These are phyloP conservation scores for Umimayanthus chanpuru DNA, from an alignment of 92 coral and sea anemone genomes.

Conservation along the genomic window DNA sequence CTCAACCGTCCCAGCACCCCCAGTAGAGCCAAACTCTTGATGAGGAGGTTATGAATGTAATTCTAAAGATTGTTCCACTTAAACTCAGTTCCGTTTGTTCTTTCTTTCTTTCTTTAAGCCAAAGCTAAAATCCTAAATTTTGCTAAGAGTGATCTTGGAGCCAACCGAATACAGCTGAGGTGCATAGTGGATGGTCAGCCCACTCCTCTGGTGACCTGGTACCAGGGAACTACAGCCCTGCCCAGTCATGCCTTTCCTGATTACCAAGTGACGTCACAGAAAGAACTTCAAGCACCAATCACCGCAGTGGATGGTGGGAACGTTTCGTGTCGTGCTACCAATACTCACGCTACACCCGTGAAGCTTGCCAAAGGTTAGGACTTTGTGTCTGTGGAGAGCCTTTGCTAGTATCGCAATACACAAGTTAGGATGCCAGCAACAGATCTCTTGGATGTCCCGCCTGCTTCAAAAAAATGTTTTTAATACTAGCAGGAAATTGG, in stretches of 20 bases:
- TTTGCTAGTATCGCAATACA: not conserved
- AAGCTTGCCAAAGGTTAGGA: slow-evolving; percentile 74
- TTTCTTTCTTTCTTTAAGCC: slow-evolving; percentile 49
- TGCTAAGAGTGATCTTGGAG: slow-evolving; percentile 11
- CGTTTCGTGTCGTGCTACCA: slow-evolving; percentile 77
- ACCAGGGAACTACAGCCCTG: slow-evolving; percentile 54
- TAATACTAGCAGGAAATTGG: too few species aligned
- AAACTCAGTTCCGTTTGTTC: too few species aligned
- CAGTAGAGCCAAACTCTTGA: too few species aligned
- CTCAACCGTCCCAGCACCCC: too few species aligned
- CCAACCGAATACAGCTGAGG: slow-evolving; percentile 46
- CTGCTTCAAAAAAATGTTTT: too few species aligned
- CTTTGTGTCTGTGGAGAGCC: not conserved
- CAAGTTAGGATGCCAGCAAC: not conserved
- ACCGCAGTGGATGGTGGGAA: slow-evolving; percentile 54
- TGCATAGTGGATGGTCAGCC: slow-evolving; percentile 80
- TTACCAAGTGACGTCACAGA: slow-evolving; percentile 55
- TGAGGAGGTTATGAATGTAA: too few species aligned
- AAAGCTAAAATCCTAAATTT: slow-evolving; percentile 27
- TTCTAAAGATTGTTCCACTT: too few species aligned
- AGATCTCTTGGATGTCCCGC: too few species aligned
- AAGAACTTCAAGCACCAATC: slow-evolving; percentile 61
- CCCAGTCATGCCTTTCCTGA: slow-evolving; percentile 69
- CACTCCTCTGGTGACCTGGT: slow-evolving; percentile 74
- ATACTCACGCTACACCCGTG: slow-evolving; percentile 68